phyloP scores from a whole-genome alignment of 1,140 invertebrate genomes.

The Anastrepha ludens region DNA sequence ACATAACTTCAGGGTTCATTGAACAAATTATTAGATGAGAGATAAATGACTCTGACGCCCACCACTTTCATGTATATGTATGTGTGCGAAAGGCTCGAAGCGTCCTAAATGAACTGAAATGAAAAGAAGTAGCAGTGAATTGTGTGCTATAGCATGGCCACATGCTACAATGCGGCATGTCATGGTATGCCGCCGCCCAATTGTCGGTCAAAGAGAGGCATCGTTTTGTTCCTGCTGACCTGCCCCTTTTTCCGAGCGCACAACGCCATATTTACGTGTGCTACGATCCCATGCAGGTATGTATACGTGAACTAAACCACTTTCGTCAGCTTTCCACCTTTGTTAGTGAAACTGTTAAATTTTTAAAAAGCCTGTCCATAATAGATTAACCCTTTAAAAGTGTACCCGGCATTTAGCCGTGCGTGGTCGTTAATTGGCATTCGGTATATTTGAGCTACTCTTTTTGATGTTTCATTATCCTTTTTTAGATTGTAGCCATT shows the following conservation, averaged over 20 bases:
- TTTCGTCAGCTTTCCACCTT: not conserved
- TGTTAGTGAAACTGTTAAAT: slow-evolving; percentile 36
- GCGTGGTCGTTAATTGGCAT: slow-evolving; percentile 35
- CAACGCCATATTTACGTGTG: not conserved
- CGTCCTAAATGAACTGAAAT: slow-evolving; percentile 17
- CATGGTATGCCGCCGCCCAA: not conserved
- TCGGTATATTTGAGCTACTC: not conserved
- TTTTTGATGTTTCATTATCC: not conserved
- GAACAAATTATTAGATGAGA: slow-evolving; percentile 56
- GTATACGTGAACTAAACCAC: not conserved
- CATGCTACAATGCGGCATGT: not conserved
- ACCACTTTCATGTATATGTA: not conserved
- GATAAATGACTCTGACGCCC: slow-evolving; percentile 51
- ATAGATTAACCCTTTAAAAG: not conserved
- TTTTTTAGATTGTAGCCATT: not conserved
- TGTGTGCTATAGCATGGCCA: not conserved
- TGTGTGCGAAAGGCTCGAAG: no score
- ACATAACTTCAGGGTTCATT: slow-evolving; percentile 56
- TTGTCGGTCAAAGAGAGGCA: not conserved
- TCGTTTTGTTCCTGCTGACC: not conserved
- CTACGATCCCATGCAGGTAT: not conserved
- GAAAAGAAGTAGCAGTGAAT: not conserved
- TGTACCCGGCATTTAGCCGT: not conserved
- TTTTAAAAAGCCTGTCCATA: slow-evolving; percentile 39
- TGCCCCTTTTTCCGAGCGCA: not conserved